phyloP scores from a whole-genome alignment of 92 coral and sea anemone genomes.

The Actinernus sp. region DNA sequence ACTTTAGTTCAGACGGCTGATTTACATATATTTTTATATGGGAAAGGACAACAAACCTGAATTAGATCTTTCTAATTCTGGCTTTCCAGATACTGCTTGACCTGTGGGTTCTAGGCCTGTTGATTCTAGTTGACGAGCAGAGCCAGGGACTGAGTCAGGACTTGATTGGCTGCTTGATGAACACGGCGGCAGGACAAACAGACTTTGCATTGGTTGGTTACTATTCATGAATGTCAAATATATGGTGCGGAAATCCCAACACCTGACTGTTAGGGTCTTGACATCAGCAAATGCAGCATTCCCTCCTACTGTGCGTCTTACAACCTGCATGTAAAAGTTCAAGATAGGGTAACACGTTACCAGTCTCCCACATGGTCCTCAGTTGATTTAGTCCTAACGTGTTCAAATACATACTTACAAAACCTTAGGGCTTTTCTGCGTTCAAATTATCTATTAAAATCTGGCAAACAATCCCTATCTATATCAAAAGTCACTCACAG shows the following conservation, averaged over 20 bases:
- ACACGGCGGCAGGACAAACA: slow-evolving; percentile 71
- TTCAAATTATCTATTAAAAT: too few species aligned
- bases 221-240: slow-evolving; percentile 93
- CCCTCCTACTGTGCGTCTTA: slow-evolving; percentile 83
- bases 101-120: neutral
- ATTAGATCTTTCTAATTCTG: neutral
- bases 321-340: slow-evolving; percentile 67
- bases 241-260: slow-evolving; percentile 94
- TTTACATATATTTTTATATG: too few species aligned
- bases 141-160: slow-evolving; percentile 83
- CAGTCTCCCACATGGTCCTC: too few species aligned
- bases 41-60: neutral
- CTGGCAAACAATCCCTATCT: too few species aligned
- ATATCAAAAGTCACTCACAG: too few species aligned
- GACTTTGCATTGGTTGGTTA: slow-evolving; percentile 63
- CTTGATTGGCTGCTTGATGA: slow-evolving; percentile 77
- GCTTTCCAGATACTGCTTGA: neutral
- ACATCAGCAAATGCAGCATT: slow-evolving; percentile 94
- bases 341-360: too few species aligned
- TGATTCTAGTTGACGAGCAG: slow-evolving; percentile 49
- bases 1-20: too few species aligned
- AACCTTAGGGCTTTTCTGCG: too few species aligned
- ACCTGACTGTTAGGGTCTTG: slow-evolving; percentile 85
- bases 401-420: too few species aligned
- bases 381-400: too few species aligned